phyloP scores from a whole-genome alignment of 2,888 invertebrate genomes.

The Apodemia duryi region DNA sequence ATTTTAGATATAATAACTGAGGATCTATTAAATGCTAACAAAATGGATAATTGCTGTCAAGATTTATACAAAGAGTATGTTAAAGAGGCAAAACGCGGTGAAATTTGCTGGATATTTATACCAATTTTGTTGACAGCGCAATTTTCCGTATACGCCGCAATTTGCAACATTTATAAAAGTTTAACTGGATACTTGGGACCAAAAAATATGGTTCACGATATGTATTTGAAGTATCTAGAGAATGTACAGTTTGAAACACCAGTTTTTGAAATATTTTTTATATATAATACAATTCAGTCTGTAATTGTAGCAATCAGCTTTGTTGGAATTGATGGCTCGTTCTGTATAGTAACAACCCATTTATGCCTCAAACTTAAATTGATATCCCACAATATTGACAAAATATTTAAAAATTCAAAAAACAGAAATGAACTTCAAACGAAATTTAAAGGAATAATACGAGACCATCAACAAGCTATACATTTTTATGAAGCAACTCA shows the following conservation, averaged over 20 bases:
- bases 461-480: slow-evolving; percentile 51
- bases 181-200: slow-evolving; percentile 45
- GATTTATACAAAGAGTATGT: slow-evolving; percentile 46
- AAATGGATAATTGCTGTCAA: slow-evolving; percentile 46
- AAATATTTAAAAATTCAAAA: slow-evolving; percentile 42
- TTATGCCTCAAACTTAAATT: slow-evolving; percentile 54
- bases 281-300: slow-evolving; percentile 46
- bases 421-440: slow-evolving; percentile 37
- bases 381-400: slow-evolving; percentile 43
- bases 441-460: slow-evolving; percentile 43
- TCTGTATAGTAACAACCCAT: slow-evolving; percentile 56
- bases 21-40: slow-evolving; percentile 49
- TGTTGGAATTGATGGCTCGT: slow-evolving; percentile 55
- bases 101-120: slow-evolving; percentile 48
- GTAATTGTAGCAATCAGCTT: slow-evolving; percentile 47
- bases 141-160: slow-evolving; percentile 51
- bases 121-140: slow-evolving; percentile 45
- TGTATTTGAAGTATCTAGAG: slow-evolving; percentile 50
- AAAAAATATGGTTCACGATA: slow-evolving; percentile 54
- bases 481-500: slow-evolving; percentile 46
- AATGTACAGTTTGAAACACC: slow-evolving; percentile 53
- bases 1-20: slow-evolving; percentile 46
- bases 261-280: slow-evolving; percentile 52
- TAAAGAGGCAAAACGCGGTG: slow-evolving; percentile 43
- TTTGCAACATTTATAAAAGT: slow-evolving; percentile 45